These are phyloP conservation scores for Ormyrus pomaceus DNA, from an alignment of 2,888 invertebrate genomes.

Conservation along the genomic window DNA sequence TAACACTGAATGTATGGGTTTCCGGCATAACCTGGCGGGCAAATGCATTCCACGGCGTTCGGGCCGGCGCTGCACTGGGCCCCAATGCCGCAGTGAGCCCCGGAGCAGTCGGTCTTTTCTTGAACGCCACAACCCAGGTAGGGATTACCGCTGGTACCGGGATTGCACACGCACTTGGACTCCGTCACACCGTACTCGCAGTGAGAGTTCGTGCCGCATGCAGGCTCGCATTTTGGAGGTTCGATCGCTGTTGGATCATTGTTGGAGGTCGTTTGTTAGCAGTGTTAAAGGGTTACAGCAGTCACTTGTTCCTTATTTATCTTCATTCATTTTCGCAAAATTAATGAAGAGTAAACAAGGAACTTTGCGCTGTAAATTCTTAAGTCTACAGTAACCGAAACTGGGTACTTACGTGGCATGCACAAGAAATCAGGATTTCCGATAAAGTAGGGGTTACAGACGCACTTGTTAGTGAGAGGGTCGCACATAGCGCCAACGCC, in stretches of 20 bases:
- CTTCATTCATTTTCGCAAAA: background rate
- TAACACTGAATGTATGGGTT: conserved; percentile 92
- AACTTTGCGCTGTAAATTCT: background rate
- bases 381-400: background rate
- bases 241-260: conserved; percentile 80
- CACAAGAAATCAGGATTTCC: conserved; percentile 93
- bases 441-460: conserved; percentile 90
- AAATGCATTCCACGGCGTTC: conserved; percentile 87
- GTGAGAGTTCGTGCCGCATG: conserved; percentile 89
- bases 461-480: conserved; percentile 86
- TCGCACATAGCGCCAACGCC: conserved; percentile 93
- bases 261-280: conserved; percentile 24
- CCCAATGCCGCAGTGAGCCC: conserved; percentile 85
- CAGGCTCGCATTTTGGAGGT: conserved; percentile 87
- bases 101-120: conserved; percentile 83
- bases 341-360: background rate
- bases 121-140: conserved; percentile 87
- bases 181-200: conserved; percentile 86
- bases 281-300: conserved; percentile 3
- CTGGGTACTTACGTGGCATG: conserved; percentile 89
- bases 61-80: conserved; percentile 88
- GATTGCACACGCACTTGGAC: conserved; percentile 89
- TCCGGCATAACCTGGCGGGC: conserved; percentile 89
- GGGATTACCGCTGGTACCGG: conserved; percentile 91
- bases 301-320: background rate